Evolutionary conservation across 2,797 vertebrate genomes (phyloP).

Genomic region (Lutjanus campechanus): DNA sequence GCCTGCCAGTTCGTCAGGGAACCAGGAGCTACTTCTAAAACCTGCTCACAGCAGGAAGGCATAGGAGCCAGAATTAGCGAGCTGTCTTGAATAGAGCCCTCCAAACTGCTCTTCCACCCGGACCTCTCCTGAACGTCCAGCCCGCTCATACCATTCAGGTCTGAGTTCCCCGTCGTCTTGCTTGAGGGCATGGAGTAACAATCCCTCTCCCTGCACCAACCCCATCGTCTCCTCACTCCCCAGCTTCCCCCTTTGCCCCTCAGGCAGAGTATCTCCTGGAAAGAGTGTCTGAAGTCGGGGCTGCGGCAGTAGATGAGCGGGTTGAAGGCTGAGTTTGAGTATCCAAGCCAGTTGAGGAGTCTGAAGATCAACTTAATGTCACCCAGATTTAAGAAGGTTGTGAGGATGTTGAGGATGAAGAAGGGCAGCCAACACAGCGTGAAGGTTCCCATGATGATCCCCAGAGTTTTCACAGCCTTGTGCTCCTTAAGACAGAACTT

Average conservation of each 20-base stretch:
- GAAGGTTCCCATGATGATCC: slow-evolving; percentile 99
- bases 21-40: slow-evolving; percentile 69
- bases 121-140: slow-evolving; percentile 21
- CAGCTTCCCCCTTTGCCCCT: slow-evolving; percentile 59
- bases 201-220: slow-evolving; percentile 49
- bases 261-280: slow-evolving; percentile 93
- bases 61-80: slow-evolving; percentile 30
- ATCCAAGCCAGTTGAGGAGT: slow-evolving; percentile 97
- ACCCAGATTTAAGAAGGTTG: slow-evolving; percentile 79
- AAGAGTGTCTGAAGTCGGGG: slow-evolving; percentile 94
- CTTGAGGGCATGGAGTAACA: slow-evolving; percentile 20
- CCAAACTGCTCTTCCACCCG: slow-evolving; percentile 54
- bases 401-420: slow-evolving; percentile 95
- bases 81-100: slow-evolving; percentile 49
- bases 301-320: slow-evolving; percentile 98
- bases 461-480: slow-evolving; percentile 96
- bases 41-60: slow-evolving; percentile 37
- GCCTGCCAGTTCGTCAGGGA: slow-evolving; percentile 56
- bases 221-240: slow-evolving; percentile 40
- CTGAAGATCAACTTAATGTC: slow-evolving; percentile 87
- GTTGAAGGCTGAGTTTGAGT: slow-evolving; percentile 96
- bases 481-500: slow-evolving; percentile 95
- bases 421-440: slow-evolving; percentile 98
- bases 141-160: slow-evolving; percentile 5
- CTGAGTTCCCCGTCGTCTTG: slow-evolving; percentile 22